A percentile compares a stretch with the other conserved stretches of the same genome.
phyloP scores from a whole-genome alignment of 2,113 vertebrate genomes.

The Sylvia atricapilla region DNA sequence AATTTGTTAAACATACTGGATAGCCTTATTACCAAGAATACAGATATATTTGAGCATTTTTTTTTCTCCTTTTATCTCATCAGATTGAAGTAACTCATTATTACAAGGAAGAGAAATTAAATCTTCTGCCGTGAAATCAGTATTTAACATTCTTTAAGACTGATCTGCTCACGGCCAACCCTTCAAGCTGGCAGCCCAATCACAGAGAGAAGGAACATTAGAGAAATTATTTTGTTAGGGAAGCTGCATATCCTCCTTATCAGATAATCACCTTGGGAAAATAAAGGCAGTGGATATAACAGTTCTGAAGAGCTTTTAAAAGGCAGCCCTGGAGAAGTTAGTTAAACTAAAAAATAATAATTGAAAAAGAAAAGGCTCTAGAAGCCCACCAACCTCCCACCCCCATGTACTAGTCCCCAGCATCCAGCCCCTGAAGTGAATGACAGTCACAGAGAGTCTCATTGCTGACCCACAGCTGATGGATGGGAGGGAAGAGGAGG shows the following conservation, averaged over 20 bases:
- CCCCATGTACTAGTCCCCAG: rapidly evolving
- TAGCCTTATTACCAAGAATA: background rate
- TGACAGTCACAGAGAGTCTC: background rate
- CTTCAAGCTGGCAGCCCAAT: background rate
- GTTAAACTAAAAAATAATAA: background rate
- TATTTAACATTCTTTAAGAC: background rate
- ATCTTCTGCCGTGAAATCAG: background rate
- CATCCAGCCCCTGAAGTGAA: background rate
- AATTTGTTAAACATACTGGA: background rate
- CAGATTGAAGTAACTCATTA: background rate
- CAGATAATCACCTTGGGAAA: background rate
- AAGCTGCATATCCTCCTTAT: background rate
- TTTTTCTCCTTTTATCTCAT: background rate
- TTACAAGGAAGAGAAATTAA: background rate
- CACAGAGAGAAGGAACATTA: background rate
- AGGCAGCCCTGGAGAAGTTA: background rate
- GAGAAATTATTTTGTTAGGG: background rate
- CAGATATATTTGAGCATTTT: background rate
- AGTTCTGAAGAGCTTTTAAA: background rate
- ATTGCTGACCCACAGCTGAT: background rate
- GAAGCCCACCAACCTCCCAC: background rate
- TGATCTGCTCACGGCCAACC: background rate
- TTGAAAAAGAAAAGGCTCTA: background rate
- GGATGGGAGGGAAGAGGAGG: background rate
- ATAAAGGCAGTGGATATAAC: background rate